Percentiles rank a stretch among this genome's conserved stretches.
phyloP scores from a whole-genome alignment of 1,140 invertebrate genomes.

The Meloidogyne floridensis region DNA sequence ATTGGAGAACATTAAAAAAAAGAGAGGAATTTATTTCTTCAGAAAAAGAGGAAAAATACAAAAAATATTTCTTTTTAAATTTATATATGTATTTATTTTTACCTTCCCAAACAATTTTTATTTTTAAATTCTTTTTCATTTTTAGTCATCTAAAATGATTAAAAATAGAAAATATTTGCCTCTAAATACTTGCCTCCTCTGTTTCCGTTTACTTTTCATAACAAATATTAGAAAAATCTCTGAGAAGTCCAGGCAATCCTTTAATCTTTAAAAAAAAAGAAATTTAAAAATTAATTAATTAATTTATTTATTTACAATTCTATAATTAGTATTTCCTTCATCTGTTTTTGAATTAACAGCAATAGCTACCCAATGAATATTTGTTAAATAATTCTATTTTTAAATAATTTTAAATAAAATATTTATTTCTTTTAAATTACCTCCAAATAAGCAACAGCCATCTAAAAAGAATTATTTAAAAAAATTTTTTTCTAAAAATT shows the following conservation, averaged over 20 bases:
- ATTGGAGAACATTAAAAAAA: background rate
- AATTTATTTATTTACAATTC: background rate
- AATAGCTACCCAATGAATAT: slow-evolving; percentile 5
- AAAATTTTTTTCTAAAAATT: background rate
- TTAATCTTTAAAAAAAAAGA: background rate
- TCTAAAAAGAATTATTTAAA: background rate
- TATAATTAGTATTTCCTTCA: background rate
- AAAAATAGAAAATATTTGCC: too few relatives aligned
- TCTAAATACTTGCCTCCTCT: too few relatives aligned
- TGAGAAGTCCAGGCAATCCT: background rate
- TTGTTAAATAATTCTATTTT: background rate
- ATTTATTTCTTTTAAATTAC: background rate
- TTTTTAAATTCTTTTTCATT: too few relatives aligned
- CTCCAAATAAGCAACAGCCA: background rate
- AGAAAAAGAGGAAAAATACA: background rate
- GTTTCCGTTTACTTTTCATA: background rate
- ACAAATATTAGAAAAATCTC: background rate
- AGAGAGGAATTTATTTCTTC: background rate
- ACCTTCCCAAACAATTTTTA: too few relatives aligned
- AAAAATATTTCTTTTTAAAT: too few relatives aligned
- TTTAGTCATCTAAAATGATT: too few relatives aligned
- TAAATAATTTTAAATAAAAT: background rate
- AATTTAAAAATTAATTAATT: background rate
- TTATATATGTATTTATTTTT: too few relatives aligned
- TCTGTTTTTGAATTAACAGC: slow-evolving; percentile 9